Conservation (phyloP, 2,888 invertebrate genomes). For the Sphinx pinastri region DNA sequence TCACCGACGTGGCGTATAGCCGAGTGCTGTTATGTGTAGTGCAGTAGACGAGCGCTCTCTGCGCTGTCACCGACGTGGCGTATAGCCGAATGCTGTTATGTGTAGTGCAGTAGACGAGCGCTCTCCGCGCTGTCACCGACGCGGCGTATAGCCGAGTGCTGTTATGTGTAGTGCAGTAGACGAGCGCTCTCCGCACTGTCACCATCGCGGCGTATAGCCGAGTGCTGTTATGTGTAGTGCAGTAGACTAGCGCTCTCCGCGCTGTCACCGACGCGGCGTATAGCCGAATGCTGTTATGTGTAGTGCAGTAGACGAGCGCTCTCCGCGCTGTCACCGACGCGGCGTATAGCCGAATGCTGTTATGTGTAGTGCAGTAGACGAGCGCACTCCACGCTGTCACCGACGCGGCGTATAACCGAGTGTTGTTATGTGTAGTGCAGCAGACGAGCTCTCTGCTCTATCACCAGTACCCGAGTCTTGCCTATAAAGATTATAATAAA, state of each 20-base stretch:
- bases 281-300: slow-evolving; percentile 13
- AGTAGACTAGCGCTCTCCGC: not conserved
- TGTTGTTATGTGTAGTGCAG: not conserved
- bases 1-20: too few species aligned
- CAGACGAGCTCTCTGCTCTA: not conserved
- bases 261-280: not conserved
- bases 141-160: too few species aligned
- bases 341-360: slow-evolving; percentile 2
- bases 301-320: not conserved
- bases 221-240: not conserved
- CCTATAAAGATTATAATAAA: slow-evolving; percentile 3
- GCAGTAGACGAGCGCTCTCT: too few species aligned
- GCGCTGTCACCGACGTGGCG: too few species aligned
- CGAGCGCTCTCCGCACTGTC: not conserved
- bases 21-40: too few species aligned
- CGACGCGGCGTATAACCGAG: not conserved
- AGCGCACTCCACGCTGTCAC: not conserved
- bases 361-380: slow-evolving; percentile 4
- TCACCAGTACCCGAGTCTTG: not conserved
- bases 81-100: too few species aligned
- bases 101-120: too few species aligned
- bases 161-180: too few species aligned
- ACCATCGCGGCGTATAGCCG: not conserved
- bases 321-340: not conserved
- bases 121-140: too few species aligned